phyloP scores from a whole-genome alignment of 1,140 invertebrate genomes.

The Periplaneta americana region DNA sequence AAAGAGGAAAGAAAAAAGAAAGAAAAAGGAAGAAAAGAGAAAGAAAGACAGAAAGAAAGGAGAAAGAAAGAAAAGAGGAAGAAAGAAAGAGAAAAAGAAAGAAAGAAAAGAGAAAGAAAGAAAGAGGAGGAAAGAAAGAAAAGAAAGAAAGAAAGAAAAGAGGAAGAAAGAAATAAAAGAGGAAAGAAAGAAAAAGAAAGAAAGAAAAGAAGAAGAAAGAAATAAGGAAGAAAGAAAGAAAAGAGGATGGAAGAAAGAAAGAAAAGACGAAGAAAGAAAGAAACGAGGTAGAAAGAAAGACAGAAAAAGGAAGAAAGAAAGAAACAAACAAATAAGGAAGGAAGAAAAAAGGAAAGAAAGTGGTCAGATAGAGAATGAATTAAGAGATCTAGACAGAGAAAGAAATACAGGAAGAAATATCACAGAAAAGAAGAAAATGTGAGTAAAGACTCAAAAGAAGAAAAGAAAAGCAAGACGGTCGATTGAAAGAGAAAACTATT shows the following conservation, averaged over 20 bases:
- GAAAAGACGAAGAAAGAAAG: neutral
- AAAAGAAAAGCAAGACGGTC: conserved; percentile 3
- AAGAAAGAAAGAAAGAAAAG: neutral
- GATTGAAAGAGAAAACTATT: conserved; percentile 4
- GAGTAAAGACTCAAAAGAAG: conserved; percentile 8
- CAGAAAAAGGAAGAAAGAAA: conserved; percentile 17
- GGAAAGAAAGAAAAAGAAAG: neutral
- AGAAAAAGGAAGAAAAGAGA: neutral
- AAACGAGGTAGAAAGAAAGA: conserved; percentile 14
- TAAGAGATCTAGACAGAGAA: conserved; percentile 5
- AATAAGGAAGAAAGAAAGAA: too few relatives aligned
- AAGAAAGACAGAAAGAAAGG: neutral
- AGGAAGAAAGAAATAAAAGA: too few relatives aligned
- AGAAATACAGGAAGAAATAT: conserved; percentile 6
- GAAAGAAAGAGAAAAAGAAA: conserved; percentile 1
- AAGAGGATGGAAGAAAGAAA: neutral
- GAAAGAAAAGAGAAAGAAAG: conserved; percentile 4
- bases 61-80: too few relatives aligned
- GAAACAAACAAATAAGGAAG: conserved; percentile 10
- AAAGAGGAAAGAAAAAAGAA: neutral
- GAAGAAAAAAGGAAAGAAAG: conserved; percentile 17
- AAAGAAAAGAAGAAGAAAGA: neutral
- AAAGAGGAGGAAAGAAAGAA: neutral
- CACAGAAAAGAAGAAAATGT: conserved; percentile 2
- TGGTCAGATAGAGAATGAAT: conserved; percentile 12